Conservation (phyloP, 1,140 invertebrate species). For the Ceratosolen solmsi region DNA sequence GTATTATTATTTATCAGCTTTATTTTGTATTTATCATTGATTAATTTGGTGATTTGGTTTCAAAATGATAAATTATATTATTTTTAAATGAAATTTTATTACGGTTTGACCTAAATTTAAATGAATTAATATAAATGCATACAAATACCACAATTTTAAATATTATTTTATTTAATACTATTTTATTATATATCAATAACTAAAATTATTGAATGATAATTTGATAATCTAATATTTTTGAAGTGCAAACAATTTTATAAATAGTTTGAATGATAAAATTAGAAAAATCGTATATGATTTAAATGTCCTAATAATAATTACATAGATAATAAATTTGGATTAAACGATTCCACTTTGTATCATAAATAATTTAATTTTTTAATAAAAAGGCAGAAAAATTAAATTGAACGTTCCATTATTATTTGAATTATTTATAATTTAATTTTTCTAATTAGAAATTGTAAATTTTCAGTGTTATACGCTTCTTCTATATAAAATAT, state of each 20-base stretch:
- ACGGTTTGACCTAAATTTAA: slow-evolving; percentile 28
- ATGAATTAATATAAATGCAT: slow-evolving; percentile 7
- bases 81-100: slow-evolving; percentile 26
- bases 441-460: slow-evolving; percentile 11
- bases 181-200: slow-evolving; percentile 34
- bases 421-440: not conserved
- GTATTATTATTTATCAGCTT: not conserved
- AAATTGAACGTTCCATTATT: slow-evolving; percentile 24
- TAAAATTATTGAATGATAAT: slow-evolving; percentile 28
- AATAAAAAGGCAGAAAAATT: slow-evolving; percentile 33
- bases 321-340: slow-evolving; percentile 31
- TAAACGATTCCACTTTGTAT: slow-evolving; percentile 22
- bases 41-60: slow-evolving; percentile 35
- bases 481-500: slow-evolving; percentile 7
- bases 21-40: slow-evolving; percentile 32
- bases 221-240: slow-evolving; percentile 35
- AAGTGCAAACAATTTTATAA: slow-evolving; percentile 10
- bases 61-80: slow-evolving; percentile 35
- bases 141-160: slow-evolving; percentile 31
- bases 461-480: slow-evolving; percentile 30
- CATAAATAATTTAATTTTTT: slow-evolving; percentile 36
- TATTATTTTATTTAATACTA: slow-evolving; percentile 33
- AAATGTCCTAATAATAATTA: slow-evolving; percentile 28
- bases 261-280: slow-evolving; percentile 31
- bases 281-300: slow-evolving; percentile 21